These are phyloP conservation scores for Menidia beryllina DNA, from an alignment of 2,113 vertebrate genomes.

Conservation along the genomic window DNA sequence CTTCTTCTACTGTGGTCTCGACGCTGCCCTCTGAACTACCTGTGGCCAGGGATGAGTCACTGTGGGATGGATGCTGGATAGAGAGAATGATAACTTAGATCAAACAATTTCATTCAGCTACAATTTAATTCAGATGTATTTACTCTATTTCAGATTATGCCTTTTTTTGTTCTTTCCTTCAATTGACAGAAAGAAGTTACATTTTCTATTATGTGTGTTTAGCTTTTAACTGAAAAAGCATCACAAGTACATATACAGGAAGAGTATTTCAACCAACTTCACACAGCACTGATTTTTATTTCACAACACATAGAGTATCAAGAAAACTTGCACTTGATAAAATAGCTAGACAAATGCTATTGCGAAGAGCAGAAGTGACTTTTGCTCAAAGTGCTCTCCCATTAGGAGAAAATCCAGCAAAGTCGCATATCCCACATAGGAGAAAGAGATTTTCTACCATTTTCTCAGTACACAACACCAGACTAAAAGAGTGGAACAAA, in stretches of 20 bases:
- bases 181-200: too few relatives aligned
- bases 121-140: too few relatives aligned
- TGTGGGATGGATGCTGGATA: constrained; percentile 80
- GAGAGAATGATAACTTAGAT: background rate
- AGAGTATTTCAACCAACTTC: too few relatives aligned
- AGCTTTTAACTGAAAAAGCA: too few relatives aligned
- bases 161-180: too few relatives aligned
- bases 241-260: too few relatives aligned
- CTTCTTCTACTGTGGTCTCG: constrained; percentile 89
- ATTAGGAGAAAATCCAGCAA: background rate
- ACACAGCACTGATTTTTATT: too few relatives aligned
- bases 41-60: constrained; percentile 87
- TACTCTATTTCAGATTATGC: too few relatives aligned
- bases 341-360: background rate
- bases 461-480: background rate
- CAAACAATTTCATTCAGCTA: background rate
- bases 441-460: background rate
- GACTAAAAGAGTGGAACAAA: background rate
- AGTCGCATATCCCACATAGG: background rate
- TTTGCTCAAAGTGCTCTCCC: background rate
- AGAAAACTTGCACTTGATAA: too few relatives aligned
- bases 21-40: constrained; percentile 87
- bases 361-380: background rate
- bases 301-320: too few relatives aligned
- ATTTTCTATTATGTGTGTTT: too few relatives aligned